Base-by-base conservation (phyloP, 92 coral and sea anemone species). In the Parazoanthus atlanticus region DNA sequence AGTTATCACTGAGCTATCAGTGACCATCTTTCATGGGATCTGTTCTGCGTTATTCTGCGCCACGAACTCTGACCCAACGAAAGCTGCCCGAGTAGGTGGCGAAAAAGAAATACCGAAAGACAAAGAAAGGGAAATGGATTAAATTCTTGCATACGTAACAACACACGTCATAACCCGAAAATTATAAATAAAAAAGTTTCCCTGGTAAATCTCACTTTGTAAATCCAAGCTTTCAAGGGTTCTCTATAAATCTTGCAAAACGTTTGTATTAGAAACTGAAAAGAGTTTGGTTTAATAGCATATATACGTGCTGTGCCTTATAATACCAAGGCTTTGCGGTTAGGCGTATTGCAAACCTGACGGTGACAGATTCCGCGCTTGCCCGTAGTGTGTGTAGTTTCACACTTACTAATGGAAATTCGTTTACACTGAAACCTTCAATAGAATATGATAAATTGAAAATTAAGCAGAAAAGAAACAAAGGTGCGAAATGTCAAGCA, bases 61-160 rank as follows among this genome's bases (percentile, higher is more conserved):
- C n/a, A 71, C 87, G 87, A 84, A 67, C 78, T 69, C 49, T 84
- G 87, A 84, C 78, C 87, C 87, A 84, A 46, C 87, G 78, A 71
- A 31, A 30, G 28, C 43, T 71, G 65, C 77, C 87, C 74, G 87
- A 84, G 86, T 38, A 76, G 78, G 87, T 84, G 79, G 54, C 87
- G 87, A 84, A 84, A 84, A 43, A 6, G 61, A 82, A 84, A 84
- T 71, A 21, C 41, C 79, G 79, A 70, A 33, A 69, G 47, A 84
- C 87, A 84, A 84, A 84, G 78, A 15, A 84, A 84, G 87, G 87
- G 87, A 84, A 84, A 84, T 69, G 78, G 8, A 70, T 84, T 70
- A 71, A 41, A 84, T 84, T 84, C 78, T 84, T 84, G 56, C 87
- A 84, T 84, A 84, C 66, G 74, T 84, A 69, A 84, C 66, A 49